Evolutionary conservation across 2,888 invertebrate species (phyloP).

Genomic region (Bugulina stolonifera): DNA sequence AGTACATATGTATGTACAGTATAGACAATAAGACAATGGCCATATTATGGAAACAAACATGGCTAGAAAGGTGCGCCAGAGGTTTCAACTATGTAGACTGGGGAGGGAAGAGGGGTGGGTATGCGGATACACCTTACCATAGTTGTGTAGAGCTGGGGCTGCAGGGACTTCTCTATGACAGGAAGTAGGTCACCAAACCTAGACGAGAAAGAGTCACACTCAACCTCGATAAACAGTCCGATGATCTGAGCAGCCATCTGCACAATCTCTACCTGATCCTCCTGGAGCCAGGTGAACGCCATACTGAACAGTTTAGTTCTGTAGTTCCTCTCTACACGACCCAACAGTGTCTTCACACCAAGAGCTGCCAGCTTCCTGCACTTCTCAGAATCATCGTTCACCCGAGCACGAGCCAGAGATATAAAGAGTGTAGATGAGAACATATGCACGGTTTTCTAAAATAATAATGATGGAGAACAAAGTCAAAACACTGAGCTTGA

Average conservation of each 20-base stretch:
- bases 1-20: too few relatives aligned
- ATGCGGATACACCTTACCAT: too few relatives aligned
- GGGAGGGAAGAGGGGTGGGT: too few relatives aligned
- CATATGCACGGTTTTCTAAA: constrained; percentile 60
- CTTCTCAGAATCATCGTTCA: constrained; percentile 73
- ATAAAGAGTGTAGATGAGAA: constrained; percentile 60
- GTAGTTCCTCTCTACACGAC: constrained; percentile 54
- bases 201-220: constrained; percentile 65
- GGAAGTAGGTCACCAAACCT: constrained; percentile 63
- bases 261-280: constrained; percentile 56
- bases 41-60: too few relatives aligned
- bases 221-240: constrained; percentile 72
- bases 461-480: constrained; percentile 28
- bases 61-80: too few relatives aligned
- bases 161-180: constrained; percentile 58
- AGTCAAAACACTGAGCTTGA: not conserved
- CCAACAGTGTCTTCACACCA: constrained; percentile 67
- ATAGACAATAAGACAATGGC: too few relatives aligned
- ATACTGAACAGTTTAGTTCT: constrained; percentile 68
- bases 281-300: constrained; percentile 65
- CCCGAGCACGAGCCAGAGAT: constrained; percentile 68
- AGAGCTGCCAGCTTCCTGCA: constrained; percentile 70
- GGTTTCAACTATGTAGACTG: too few relatives aligned
- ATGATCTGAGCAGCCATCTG: constrained; percentile 69
- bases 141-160: constrained; percentile 33